Base-by-base conservation (phyloP, 2,888 invertebrate species). In the Pammene aurita region DNA sequence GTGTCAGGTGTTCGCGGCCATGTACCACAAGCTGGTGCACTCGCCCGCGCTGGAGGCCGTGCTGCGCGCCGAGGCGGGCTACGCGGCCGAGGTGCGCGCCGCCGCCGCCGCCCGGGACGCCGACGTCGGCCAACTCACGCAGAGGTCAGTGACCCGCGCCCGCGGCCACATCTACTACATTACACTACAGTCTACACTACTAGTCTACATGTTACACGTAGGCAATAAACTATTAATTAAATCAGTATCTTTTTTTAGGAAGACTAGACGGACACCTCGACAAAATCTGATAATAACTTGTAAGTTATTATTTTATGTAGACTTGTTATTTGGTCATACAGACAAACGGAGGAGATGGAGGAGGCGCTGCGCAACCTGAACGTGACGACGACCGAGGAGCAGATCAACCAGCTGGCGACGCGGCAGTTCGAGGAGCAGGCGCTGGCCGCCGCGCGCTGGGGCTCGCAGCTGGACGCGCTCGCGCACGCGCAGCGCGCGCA, bases 271-370 rank as follows among this genome's bases (percentile, higher is more conserved):
- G 26, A 26, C 26, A 26, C 26, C 26, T 26, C 26, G 26, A 26
- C 1, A 26, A 26, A 26, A 26, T 4, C 26, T 26, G 1, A 26
- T 26, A 26, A 26, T 26, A 2, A 26, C 26, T 26, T 26, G 1
- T 26, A 26, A 26, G 26, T 26, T 26, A 4, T 26, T 26, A 26
- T 26, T 2, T 26, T 26, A 4, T 26, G 4, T 26, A 26, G 4
- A 26, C 26, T 26, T 26, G 26, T 26, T 26, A 26, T 26, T 26
- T 26, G 26, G 26, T 2, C 26, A 7, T 2, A 10, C 76, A 96
- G 96, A 64, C 97, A 98, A 92, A 96, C 96, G 50, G 94, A 95
- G 77, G 98, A 98, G 92, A 98, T 98, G 97, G 96, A 97, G 75
- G 93, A 95, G 50, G 97, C 97, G 64, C 94, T 98, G 55, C 95